Evolutionary conservation across 2,797 vertebrate species (phyloP).

Genomic region (Siniperca obscura): DNA sequence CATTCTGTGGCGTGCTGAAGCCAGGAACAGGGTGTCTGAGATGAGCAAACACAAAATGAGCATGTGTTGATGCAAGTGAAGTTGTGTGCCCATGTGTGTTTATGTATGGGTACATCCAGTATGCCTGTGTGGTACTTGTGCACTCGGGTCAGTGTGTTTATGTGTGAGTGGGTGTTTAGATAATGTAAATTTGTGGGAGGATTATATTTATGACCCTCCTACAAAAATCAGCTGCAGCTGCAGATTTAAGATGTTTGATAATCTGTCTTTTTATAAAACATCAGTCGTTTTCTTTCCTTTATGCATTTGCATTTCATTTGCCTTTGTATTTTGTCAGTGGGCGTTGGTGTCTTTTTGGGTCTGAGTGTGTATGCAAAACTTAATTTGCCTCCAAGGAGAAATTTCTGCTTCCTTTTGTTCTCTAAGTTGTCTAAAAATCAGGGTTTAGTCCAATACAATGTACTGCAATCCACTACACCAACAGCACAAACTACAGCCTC

Average conservation of each 20-base stretch:
- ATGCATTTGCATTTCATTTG: neutral
- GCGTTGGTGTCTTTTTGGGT: neutral
- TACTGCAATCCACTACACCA: neutral
- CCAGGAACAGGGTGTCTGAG: constrained; percentile 23
- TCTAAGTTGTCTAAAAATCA: neutral
- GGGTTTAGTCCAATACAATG: neutral
- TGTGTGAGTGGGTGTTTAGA: constrained; percentile 1
- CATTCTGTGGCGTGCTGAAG: constrained; percentile 46
- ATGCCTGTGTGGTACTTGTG: neutral
- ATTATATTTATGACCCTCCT: constrained; percentile 27
- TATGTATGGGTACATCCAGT: neutral
- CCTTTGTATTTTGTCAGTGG: neutral
- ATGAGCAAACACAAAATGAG: constrained; percentile 39
- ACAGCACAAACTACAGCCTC: neutral
- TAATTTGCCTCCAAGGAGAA: too few relatives aligned
- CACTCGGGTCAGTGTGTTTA: neutral
- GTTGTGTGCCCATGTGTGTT: neutral
- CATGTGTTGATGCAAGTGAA: constrained; percentile 10
- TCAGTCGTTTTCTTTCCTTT: neutral
- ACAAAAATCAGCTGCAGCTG: neutral
- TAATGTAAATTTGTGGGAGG: constrained; percentile 14
- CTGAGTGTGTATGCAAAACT: too few relatives aligned
- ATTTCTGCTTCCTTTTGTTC: neutral
- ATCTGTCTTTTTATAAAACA: neutral
- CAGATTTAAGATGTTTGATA: neutral